Percentiles rank a stretch among this genome's conserved stretches.
Evolutionary conservation across 2,888 invertebrate genomes (phyloP).

Genomic region (Seira ritae): DNA sequence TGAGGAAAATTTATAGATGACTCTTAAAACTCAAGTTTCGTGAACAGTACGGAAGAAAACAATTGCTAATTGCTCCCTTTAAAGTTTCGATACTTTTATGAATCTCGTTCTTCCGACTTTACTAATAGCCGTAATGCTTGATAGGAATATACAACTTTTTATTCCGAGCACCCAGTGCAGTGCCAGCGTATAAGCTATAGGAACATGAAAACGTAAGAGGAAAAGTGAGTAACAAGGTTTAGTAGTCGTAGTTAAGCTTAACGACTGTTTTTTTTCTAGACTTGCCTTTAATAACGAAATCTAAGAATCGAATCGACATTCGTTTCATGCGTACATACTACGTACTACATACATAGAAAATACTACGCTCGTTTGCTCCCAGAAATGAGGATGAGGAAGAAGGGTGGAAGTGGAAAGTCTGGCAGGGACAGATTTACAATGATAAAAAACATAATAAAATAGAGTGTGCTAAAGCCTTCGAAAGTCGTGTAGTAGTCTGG

Average conservation of each 20-base stretch:
- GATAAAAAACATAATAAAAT: slow-evolving; percentile 55
- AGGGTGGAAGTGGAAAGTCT: slow-evolving; percentile 45
- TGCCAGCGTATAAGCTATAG: neutral
- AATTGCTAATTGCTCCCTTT: too few species aligned
- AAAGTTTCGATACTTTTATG: too few species aligned
- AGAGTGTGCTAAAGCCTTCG: slow-evolving; percentile 10
- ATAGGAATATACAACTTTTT: slow-evolving; percentile 9
- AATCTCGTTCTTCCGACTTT: too few species aligned
- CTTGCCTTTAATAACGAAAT: slow-evolving; percentile 50
- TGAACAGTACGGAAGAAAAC: too few species aligned
- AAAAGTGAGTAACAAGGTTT: slow-evolving; percentile 43
- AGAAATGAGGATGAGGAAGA: slow-evolving; percentile 16
- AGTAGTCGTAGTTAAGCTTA: slow-evolving; percentile 25
- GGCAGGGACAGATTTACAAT: slow-evolving; percentile 62
- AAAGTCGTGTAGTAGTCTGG: neutral
- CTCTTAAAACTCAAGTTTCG: too few species aligned
- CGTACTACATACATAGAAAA: neutral
- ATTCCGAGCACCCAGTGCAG: neutral
- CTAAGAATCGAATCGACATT: slow-evolving; percentile 56
- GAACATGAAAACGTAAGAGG: neutral
- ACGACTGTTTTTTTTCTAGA: slow-evolving; percentile 30
- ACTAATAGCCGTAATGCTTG: neutral
- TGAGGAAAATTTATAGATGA: too few species aligned
- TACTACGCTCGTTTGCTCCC: neutral
- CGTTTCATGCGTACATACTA: slow-evolving; percentile 40